Conservation (phyloP, 2,113 vertebrate species). For the Macrotis lagotis region DNA sequence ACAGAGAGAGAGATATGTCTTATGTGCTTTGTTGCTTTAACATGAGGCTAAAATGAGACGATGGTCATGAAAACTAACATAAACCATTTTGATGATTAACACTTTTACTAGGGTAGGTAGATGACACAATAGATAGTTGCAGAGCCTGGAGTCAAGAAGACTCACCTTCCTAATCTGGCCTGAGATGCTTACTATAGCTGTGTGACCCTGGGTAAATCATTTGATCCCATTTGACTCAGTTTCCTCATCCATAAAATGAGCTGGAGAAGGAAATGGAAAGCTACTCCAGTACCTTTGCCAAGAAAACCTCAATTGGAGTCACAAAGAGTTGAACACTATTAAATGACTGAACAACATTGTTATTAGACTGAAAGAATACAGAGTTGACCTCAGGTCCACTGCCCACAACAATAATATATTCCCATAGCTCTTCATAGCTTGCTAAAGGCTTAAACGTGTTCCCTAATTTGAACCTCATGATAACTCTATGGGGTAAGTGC, state of each 20-base stretch:
- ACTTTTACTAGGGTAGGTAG: not conserved
- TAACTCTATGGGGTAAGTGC: not conserved
- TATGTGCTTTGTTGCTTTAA: not conserved
- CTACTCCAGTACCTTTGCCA: not conserved
- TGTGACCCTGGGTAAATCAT: not conserved
- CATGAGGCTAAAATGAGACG: not conserved
- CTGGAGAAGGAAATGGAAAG: not conserved
- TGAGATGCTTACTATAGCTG: not conserved
- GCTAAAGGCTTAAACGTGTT: not conserved
- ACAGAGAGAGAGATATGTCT: not conserved
- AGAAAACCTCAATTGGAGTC: not conserved
- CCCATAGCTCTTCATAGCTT: not conserved
- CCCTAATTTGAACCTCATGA: not conserved
- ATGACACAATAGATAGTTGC: not conserved
- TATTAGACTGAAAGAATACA: not conserved
- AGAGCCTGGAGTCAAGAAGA: not conserved
- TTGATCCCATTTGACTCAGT: not conserved
- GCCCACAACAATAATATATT: not conserved
- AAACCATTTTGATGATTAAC: not conserved
- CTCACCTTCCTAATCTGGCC: not conserved
- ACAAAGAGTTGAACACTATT: not conserved
- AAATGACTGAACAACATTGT: not conserved
- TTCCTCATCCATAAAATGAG: not conserved
- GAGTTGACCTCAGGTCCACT: not conserved
- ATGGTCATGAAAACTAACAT: not conserved